These are phyloP conservation scores for Cephonodes hylas DNA, from an alignment of 2,888 invertebrate genomes.

Conservation along the genomic window DNA sequence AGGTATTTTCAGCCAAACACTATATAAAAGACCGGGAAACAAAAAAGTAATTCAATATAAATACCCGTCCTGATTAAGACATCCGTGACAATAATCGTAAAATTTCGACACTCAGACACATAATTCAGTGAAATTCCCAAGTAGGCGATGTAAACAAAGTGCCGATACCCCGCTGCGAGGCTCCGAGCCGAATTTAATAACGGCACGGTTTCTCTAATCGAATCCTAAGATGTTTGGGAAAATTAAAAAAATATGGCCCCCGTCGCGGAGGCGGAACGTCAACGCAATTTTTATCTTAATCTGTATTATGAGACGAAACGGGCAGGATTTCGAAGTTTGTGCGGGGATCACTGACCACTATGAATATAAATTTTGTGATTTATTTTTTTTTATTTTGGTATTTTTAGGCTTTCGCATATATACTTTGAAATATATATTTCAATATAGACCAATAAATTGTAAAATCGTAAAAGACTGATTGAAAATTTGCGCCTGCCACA, in stretches of 20 bases:
- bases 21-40: neutral
- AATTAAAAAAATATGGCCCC: slow-evolving; percentile 76
- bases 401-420: too few species aligned
- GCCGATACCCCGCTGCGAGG: slow-evolving; percentile 39
- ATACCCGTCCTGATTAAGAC: neutral
- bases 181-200: slow-evolving; percentile 62
- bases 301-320: slow-evolving; percentile 66
- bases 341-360: too few species aligned
- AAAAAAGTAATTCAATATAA: neutral
- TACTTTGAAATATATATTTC: too few species aligned
- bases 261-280: slow-evolving; percentile 60
- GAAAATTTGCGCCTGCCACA: too few species aligned
- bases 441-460: too few species aligned
- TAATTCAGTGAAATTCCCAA: slow-evolving; percentile 18
- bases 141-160: slow-evolving; percentile 38
- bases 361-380: too few species aligned
- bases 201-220: slow-evolving; percentile 61
- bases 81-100: slow-evolving; percentile 3
- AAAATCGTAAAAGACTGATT: too few species aligned
- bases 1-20: neutral
- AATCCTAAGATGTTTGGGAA: slow-evolving; percentile 72
- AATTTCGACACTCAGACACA: slow-evolving; percentile 14
- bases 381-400: too few species aligned
- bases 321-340: slow-evolving; percentile 10
- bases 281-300: slow-evolving; percentile 75